phyloP scores from a whole-genome alignment of 2,113 vertebrate genomes.

The Gallinago media region DNA sequence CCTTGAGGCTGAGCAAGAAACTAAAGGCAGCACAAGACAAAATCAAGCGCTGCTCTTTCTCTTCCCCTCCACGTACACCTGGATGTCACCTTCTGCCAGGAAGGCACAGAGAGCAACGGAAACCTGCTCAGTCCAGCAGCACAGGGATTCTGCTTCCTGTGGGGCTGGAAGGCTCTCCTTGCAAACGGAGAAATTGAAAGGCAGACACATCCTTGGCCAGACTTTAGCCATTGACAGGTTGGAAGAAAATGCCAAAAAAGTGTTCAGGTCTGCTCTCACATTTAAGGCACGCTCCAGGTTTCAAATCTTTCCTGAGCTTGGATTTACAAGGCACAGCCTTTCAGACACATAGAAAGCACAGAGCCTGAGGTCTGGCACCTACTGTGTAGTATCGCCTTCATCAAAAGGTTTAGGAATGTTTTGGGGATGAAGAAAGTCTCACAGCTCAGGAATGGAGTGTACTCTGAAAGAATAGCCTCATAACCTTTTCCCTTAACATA shows the following conservation, averaged over 20 bases:
- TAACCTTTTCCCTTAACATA: neutral
- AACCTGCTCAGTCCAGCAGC: neutral
- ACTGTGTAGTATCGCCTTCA: neutral
- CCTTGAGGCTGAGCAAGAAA: neutral
- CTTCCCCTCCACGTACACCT: neutral
- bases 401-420: neutral
- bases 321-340: neutral
- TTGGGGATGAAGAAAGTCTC: neutral
- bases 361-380: constrained; percentile 10
- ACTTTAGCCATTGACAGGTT: neutral
- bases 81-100: neutral
- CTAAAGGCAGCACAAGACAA: neutral
- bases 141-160: neutral
- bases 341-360: neutral
- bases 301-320: neutral
- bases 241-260: constrained; percentile 19
- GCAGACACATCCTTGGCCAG: constrained; percentile 40
- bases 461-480: neutral
- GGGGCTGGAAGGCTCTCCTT: neutral
- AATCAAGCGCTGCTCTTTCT: neutral
- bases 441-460: neutral
- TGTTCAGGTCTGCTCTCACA: neutral
- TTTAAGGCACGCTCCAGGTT: neutral
- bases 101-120: neutral
- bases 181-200: neutral